These are phyloP conservation scores for Dendroctonus valens DNA, from an alignment of 1,140 invertebrate genomes.

Conservation along the genomic window DNA sequence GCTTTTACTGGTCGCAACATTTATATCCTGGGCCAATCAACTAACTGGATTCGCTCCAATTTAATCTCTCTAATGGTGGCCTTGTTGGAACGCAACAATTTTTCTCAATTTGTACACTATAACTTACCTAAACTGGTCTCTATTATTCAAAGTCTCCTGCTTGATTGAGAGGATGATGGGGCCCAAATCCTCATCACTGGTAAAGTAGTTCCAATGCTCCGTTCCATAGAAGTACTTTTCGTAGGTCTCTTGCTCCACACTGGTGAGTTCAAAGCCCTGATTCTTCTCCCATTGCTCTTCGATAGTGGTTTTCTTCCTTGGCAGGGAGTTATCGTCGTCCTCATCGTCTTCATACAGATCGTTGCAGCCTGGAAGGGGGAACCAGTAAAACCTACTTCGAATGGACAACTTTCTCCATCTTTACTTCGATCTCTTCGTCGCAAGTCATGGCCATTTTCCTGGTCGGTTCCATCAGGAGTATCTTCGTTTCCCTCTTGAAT, in stretches of 20 bases:
- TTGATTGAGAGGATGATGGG: slow-evolving; percentile 96
- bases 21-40: too few relatives aligned
- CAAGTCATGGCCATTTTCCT: slow-evolving; percentile 40
- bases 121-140: slow-evolving; percentile 85
- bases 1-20: too few relatives aligned
- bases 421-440: slow-evolving; percentile 41
- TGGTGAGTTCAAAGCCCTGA: slow-evolving; percentile 86
- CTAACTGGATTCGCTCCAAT: too few relatives aligned
- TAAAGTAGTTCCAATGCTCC: slow-evolving; percentile 99
- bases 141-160: slow-evolving; percentile 86
- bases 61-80: too few relatives aligned
- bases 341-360: slow-evolving; percentile 57
- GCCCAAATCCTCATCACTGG: slow-evolving; percentile 92
- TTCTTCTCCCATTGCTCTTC: slow-evolving; percentile 90
- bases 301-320: slow-evolving; percentile 79
- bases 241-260: slow-evolving; percentile 92
- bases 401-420: not conserved
- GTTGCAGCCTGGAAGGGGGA: slow-evolving; percentile 47
- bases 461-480: slow-evolving; percentile 39
- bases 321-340: slow-evolving; percentile 52
- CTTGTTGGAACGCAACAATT: too few relatives aligned
- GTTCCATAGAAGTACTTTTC: slow-evolving; percentile 92
- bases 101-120: too few relatives aligned
- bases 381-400: too few relatives aligned
- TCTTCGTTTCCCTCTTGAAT: slow-evolving; percentile 59